phyloP scores from a whole-genome alignment of 2,888 invertebrate species.

The Cephus sareptanus region DNA sequence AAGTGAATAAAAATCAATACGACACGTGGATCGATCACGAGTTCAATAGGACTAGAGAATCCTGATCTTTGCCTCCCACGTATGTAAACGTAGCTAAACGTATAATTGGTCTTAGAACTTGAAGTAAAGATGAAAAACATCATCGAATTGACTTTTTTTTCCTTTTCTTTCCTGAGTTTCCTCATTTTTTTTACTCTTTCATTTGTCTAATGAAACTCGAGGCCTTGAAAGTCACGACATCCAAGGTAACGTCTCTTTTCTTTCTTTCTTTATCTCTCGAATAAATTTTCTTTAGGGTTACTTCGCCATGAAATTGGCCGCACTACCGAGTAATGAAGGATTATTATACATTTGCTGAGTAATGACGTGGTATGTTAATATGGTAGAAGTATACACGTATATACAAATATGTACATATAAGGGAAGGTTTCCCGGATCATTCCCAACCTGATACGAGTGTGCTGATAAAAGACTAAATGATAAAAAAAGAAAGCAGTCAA shows the following conservation, averaged over 20 bases:
- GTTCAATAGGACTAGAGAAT: too few relatives aligned
- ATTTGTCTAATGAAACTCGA: constrained; percentile 10
- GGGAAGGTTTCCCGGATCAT: constrained; percentile 40
- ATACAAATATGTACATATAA: constrained; percentile 54
- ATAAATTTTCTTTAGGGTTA: constrained; percentile 7
- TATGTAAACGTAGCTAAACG: constrained; percentile 4
- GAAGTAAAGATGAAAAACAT: constrained; percentile 16
- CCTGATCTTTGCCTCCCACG: background rate
- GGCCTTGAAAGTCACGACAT: constrained; percentile 16
- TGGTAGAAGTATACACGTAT: constrained; percentile 55
- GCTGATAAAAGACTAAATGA: too few relatives aligned
- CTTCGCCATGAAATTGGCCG: constrained; percentile 27
- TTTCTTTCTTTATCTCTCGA: background rate
- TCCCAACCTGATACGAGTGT: constrained; percentile 2
- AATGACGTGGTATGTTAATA: constrained; percentile 21
- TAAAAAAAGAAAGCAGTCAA: too few relatives aligned
- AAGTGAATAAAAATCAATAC: too few relatives aligned
- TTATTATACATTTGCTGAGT: constrained; percentile 43
- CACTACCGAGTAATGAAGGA: constrained; percentile 33
- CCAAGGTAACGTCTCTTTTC: constrained; percentile 7
- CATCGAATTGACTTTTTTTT: constrained; percentile 16
- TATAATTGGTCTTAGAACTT: constrained; percentile 5
- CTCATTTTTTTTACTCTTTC: background rate
- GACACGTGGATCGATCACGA: too few relatives aligned
- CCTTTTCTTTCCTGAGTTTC: background rate